Conservation (phyloP, 2,888 invertebrate species). For the Idaea aversata region DNA sequence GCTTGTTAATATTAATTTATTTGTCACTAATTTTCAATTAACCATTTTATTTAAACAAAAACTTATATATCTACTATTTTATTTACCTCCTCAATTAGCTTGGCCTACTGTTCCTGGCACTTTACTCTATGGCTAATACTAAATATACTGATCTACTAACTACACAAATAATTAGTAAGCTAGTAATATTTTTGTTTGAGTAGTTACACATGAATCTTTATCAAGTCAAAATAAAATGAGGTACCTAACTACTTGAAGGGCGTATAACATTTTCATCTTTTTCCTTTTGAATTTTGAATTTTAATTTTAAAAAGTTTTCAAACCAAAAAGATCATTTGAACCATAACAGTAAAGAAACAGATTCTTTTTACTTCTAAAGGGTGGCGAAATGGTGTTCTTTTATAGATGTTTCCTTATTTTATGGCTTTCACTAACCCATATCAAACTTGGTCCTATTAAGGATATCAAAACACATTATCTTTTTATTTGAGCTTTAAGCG, state of each 20-base stretch:
- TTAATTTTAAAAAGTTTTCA: background rate
- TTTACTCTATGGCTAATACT: no score
- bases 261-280: background rate
- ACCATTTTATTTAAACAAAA: no score
- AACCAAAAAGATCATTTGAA: background rate
- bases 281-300: background rate
- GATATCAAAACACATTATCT: conserved; percentile 16
- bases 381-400: conserved; percentile 9
- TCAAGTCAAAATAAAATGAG: no score
- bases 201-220: background rate
- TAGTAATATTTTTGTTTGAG: background rate
- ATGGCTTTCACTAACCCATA: conserved; percentile 21
- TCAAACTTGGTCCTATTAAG: conserved; percentile 17
- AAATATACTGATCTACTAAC: no score
- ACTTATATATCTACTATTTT: no score
- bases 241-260: background rate
- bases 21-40: no score
- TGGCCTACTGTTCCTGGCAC: no score
- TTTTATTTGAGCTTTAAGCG: conserved; percentile 14
- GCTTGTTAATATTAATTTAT: no score
- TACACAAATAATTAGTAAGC: background rate
- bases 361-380: background rate
- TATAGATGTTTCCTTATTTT: conserved; percentile 20
- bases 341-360: background rate
- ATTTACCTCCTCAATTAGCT: no score